Evolutionary conservation across 2,113 vertebrate genomes (phyloP), one percentile per base, ranked within the genome.

Genomic region (Pelodiscus sinensis): DNA sequence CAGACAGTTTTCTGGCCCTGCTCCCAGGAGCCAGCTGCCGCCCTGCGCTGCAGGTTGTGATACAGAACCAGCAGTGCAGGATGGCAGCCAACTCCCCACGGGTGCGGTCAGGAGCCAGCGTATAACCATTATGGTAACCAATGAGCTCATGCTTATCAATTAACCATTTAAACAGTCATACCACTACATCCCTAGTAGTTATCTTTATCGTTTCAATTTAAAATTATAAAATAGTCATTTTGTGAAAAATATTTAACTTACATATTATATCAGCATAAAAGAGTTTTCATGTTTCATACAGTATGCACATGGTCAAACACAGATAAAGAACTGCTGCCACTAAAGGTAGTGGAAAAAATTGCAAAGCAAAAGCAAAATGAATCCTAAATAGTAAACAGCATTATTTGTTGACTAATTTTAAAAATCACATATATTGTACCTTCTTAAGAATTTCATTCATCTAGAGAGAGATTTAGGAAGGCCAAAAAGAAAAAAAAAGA

Each of bases 361-460:
- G 14, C 62, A 29, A 62, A 77, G 81, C 52, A 94, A 92, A 82
- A n/a, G 29, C 52, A 31, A 82, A 62, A 77, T 81, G 55, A 71
- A 50, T 77, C 51, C 35, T 51, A 65, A 91, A 44, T 22, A 80
- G 27, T 44, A 73, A 88, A 51, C 27, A 92, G 73, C 6, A 77
- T 57, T 92, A 71, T 3, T 38, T 87, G 21, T 60, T 79, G 82
- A 38, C 15, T n/a, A 16, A 90, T 56, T 75, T 75, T 44, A 25
- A 25, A 84, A 82, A 82, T 27, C 77, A 75, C 87, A 89, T 27
- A 71, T 77, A n/a, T n/a, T 92, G 92, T 98, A 98, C 98, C 98
- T 98, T 98, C 90, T 97, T 97, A 86, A 98, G 97, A 81, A 98
- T 94, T 96, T 98, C 98, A 97, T 97, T 98, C 98, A 98, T 98